Base-by-base conservation (phyloP, 2,888 invertebrate genomes). In the Hedychridium roseum region DNA sequence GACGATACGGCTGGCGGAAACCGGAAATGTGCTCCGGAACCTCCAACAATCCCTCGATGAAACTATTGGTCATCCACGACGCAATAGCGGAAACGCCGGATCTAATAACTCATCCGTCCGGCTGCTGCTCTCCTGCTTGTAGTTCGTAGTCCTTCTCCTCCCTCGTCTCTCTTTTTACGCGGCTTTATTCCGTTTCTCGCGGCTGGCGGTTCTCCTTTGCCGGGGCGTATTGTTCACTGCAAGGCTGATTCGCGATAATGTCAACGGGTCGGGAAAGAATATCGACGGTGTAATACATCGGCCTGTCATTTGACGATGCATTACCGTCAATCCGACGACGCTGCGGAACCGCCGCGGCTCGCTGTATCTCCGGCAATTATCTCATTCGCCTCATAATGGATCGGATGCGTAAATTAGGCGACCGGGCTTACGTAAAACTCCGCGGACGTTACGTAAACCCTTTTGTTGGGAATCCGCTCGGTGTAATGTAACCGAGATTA, bases 1-100 rank as follows among this genome's bases (percentile, higher is more conserved):
- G 64, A 68, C 66, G 68, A 68, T 68, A 64, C 73, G 68, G 54
- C 59, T 58, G 67, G 66, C 80, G 80, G 80, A 80, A 80, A 73
- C 73, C 72, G 80, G 80, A 80, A 79, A 80, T 79, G 80, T 79
- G 79, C 71, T 73, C 75, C 80, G 80, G 80, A 79, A 78, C 71
- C 76, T 76, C 78, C 76, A 77, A 79, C 79, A 78, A 78, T 79
- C 74, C 77, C 77, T 78, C 78, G 78, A 78, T 78, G 77, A 78
- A 78, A 77, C 78, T 76, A 77, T 78, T 77, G 78, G 78, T 78
- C 78, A 78, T 78, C 76, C 76, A 69, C 78, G 76, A 77, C 75
- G 76, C 74, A 70, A 72, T 75, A 73, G 71, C 75, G 78, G 78
- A 78, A 72, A 70, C 71, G 64, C 73, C 76, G 79, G 74, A 76